Conservation (phyloP, 2,888 invertebrate species). For the Aporophyla lueneburgensis region DNA sequence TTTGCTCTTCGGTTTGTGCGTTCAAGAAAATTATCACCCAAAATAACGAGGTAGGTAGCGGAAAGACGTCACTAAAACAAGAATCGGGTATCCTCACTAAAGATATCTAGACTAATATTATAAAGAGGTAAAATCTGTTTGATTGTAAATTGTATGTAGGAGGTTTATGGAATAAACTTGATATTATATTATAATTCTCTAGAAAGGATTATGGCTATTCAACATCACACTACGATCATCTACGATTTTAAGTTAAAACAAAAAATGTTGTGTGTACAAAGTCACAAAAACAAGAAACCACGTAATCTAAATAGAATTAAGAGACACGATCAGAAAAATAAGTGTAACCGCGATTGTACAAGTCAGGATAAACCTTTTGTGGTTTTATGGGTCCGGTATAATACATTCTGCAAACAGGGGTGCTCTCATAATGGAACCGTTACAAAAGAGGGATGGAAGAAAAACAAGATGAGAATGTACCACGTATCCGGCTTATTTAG, state of each 20-base stretch:
- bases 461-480: constrained; percentile 71
- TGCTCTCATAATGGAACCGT: constrained; percentile 75
- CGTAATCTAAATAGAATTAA: constrained; percentile 48
- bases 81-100: too few relatives aligned
- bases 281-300: constrained; percentile 7
- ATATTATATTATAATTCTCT: too few relatives aligned
- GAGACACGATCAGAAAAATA: constrained; percentile 49
- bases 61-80: too few relatives aligned
- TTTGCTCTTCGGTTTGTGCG: not conserved
- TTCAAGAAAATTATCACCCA: not conserved
- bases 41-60: not conserved
- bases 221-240: too few relatives aligned
- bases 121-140: too few relatives aligned
- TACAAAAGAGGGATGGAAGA: constrained; percentile 73
- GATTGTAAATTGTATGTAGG: too few relatives aligned
- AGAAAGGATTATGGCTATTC: too few relatives aligned
- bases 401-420: constrained; percentile 77
- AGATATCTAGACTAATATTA: too few relatives aligned
- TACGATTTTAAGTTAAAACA: too few relatives aligned
- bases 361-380: constrained; percentile 73
- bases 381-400: constrained; percentile 71
- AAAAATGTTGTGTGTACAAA: too few relatives aligned
- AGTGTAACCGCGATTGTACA: constrained; percentile 52
- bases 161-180: too few relatives aligned
- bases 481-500: constrained; percentile 59